These are phyloP conservation scores for Bombus picipes DNA, from an alignment of 1,140 invertebrate species.

Conservation along the genomic window DNA sequence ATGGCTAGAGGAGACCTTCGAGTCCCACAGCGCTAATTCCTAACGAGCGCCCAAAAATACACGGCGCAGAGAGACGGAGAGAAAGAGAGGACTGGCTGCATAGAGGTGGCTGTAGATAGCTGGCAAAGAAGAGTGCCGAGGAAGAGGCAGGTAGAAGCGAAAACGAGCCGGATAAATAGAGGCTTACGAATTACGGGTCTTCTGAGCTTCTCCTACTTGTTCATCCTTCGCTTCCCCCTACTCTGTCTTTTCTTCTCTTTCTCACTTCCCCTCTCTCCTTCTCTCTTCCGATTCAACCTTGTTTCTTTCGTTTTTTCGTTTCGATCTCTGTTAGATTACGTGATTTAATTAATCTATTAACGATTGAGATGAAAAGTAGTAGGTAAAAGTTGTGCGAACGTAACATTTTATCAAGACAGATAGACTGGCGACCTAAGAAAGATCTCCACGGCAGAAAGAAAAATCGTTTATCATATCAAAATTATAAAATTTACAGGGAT, in stretches of 20 bases:
- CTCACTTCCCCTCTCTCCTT: not conserved
- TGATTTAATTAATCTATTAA: not conserved
- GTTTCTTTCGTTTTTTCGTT: not conserved
- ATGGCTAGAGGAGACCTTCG: conserved; percentile 32
- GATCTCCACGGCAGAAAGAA: not conserved
- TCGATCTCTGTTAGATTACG: not conserved
- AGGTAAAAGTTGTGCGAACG: too few species aligned
- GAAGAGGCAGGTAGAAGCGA: conserved; percentile 46
- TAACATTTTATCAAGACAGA: too few species aligned
- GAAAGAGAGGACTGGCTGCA: not conserved
- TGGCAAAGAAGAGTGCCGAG: conserved; percentile 15
- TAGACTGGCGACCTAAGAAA: too few species aligned
- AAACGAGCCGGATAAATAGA: conserved; percentile 42
- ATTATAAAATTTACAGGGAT: not conserved
- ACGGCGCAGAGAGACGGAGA: not conserved
- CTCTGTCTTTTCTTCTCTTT: not conserved
- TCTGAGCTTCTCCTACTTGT: not conserved
- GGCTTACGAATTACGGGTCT: conserved; percentile 36
- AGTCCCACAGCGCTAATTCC: conserved; percentile 44
- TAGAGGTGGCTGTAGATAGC: conserved; percentile 32
- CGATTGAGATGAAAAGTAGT: too few species aligned
- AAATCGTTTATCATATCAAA: not conserved
- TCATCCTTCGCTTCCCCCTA: too few species aligned
- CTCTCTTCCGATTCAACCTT: not conserved
- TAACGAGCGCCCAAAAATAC: conserved; percentile 57